Evolutionary conservation across 2,888 invertebrate genomes (phyloP).

Genomic region (Mycalesis mineus): DNA sequence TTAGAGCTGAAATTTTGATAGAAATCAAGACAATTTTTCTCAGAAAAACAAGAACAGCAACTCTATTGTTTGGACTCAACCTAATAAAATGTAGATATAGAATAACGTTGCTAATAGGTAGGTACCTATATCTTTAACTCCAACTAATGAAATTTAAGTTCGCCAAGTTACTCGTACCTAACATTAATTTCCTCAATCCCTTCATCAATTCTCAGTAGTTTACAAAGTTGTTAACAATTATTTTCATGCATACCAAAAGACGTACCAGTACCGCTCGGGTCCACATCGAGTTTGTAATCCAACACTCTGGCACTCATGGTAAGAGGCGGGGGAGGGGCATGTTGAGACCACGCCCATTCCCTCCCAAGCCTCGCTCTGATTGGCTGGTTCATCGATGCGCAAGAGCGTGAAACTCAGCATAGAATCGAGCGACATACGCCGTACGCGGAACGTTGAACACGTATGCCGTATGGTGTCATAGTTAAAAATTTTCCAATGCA

Average conservation of each 20-base stretch:
- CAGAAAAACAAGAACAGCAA: too few species aligned
- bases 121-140: too few species aligned
- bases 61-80: too few species aligned
- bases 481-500: too few species aligned
- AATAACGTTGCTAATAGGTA: too few species aligned
- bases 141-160: too few species aligned
- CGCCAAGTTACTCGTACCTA: too few species aligned
- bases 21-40: too few species aligned
- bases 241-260: slow-evolving; percentile 10
- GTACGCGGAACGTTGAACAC: background rate
- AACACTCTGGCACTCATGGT: slow-evolving; percentile 54
- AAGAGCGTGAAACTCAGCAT: slow-evolving; percentile 41
- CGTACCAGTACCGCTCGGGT: slow-evolving; percentile 13
- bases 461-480: background rate
- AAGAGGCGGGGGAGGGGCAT: slow-evolving; percentile 58
- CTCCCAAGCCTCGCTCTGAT: slow-evolving; percentile 45
- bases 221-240: slow-evolving; percentile 1
- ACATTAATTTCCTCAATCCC: background rate
- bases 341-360: slow-evolving; percentile 43
- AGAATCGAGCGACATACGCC: slow-evolving; percentile 3
- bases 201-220: background rate
- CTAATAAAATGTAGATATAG: too few species aligned
- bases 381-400: slow-evolving; percentile 52
- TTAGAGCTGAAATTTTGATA: too few species aligned
- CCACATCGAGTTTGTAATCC: slow-evolving; percentile 36